Base-by-base conservation (phyloP, 2,113 vertebrate species). In the Pitta sordida region DNA sequence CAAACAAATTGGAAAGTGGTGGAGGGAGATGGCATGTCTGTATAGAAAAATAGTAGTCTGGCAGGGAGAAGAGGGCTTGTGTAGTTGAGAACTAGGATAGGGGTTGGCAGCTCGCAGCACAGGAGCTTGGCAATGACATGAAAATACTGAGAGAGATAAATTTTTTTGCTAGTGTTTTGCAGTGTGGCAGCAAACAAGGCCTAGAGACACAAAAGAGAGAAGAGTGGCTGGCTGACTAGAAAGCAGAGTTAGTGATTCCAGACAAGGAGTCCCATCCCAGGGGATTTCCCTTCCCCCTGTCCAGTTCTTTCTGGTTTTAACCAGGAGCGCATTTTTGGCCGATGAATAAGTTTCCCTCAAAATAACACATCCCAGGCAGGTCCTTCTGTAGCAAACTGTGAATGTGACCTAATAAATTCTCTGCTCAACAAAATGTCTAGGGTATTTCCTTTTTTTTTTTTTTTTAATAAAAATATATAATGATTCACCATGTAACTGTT, bases 111-210 rank as follows among this genome's bases (percentile, higher is more conserved):
- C 60, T 60, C 23, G 30, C n/a, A 65, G 58, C 1, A 1, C 34
- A 55, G 41, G 64, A 69, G 59, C 56, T 94, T 94, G 91, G 87
- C 87, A 91, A 26, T 60, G 91, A 85, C 73, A 63, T 91, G 78
- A 89, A 91, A 91, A 92, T 48, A 55, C 13, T 43, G 48, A 71
- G 65, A 44, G 26, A 60, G 75, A 65, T n/a, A n/a, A 58, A 71
- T 75, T 83, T 67, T 51, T 77, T 93, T 91, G 20, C 27, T 77
- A 65, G 64, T 4, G 10, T 55, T 86, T 77, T 89, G 37, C 27
- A 44, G 59, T 0, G 0, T 6, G 0, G 62, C 65, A 70, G 48
- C 41, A 93, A 79, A 74, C 12, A 74, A 79, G 81, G 63, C 65
- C 59, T 48, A 92, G 85, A 91, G 79, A 58, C 0, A 1, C 58